A percentile compares a stretch with the other conserved stretches of the same genome.
Conservation (phyloP, 1,140 invertebrate genomes). For the Drosophila lowei region DNA sequence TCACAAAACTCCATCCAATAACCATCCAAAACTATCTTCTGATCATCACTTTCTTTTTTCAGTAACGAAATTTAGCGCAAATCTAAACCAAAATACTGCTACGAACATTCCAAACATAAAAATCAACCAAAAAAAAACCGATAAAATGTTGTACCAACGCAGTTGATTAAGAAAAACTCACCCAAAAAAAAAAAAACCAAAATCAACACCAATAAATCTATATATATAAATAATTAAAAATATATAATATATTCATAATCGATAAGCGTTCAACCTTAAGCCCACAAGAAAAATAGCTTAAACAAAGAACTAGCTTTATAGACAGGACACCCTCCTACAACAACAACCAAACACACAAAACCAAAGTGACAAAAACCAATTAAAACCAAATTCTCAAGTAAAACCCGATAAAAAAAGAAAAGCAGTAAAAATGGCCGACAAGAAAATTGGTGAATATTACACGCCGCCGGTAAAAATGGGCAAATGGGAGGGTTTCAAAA, state of each 20-base stretch:
- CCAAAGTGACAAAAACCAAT: conserved; percentile 42
- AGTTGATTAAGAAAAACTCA: conserved; percentile 79
- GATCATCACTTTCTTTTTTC: conserved; percentile 43
- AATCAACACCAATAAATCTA: conserved; percentile 54
- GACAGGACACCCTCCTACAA: conserved; percentile 50
- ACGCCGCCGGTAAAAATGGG: conserved; percentile 90
- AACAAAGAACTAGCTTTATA: conserved; percentile 51
- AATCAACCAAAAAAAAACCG: conserved; percentile 47
- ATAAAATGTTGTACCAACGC: conserved; percentile 74
- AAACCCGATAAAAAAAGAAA: conserved; percentile 38
- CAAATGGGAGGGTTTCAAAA: conserved; percentile 92
- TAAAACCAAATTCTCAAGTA: conserved; percentile 17
- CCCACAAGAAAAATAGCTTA: conserved; percentile 51
- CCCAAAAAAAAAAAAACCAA: conserved; percentile 51
- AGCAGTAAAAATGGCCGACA: conserved; percentile 87
- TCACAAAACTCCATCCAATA: background rate
- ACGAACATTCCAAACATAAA: conserved; percentile 57
- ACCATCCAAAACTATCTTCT: conserved; percentile 4
- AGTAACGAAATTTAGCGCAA: conserved; percentile 67
- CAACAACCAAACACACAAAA: no score
- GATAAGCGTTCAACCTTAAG: conserved; percentile 67
- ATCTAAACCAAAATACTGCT: conserved; percentile 67
- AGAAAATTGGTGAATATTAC: conserved; percentile 90
- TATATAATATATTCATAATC: conserved; percentile 56
- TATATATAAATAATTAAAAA: conserved; percentile 31